These are phyloP conservation scores for Actinopyga echinites DNA, from an alignment of 53 echinoderm and acorn worm genomes.

Conservation along the genomic window DNA sequence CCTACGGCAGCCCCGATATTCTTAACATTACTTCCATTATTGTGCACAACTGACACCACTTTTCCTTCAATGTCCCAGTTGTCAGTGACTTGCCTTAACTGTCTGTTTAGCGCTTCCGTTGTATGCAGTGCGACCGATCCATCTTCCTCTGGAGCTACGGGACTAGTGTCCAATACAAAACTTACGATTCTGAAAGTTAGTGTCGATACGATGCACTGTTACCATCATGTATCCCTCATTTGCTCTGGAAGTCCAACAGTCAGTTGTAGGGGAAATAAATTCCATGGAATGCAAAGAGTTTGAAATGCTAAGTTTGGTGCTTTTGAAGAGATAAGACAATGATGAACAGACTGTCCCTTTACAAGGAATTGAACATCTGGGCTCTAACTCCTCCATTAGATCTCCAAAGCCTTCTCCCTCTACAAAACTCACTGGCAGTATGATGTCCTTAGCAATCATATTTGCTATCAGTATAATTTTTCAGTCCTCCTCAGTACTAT, in stretches of 20 bases:
- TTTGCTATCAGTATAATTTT: not conserved
- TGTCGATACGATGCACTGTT: not conserved
- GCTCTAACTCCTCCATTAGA: not conserved
- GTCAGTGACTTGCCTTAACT: conserved; percentile 20
- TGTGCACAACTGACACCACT: conserved; percentile 38
- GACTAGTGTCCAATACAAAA: conserved; percentile 46
- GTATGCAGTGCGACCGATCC: conserved; percentile 32
- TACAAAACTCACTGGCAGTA: not conserved
- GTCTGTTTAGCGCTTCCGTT: conserved; percentile 34
- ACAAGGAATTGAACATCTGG: not conserved
- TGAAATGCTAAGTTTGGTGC: not conserved
- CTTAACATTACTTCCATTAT: conserved; percentile 14
- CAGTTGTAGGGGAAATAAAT: not conserved
- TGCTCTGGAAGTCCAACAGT: no score
- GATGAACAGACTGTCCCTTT: not conserved
- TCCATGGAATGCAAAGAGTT: not conserved
- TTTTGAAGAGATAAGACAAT: not conserved
- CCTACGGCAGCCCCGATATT: not conserved
- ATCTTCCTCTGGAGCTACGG: not conserved
- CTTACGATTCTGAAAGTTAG: not conserved
- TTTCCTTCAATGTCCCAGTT: conserved; percentile 34
- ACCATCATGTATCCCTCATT: no score
- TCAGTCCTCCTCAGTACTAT: not conserved
- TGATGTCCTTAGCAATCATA: not conserved
- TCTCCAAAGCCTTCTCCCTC: not conserved